phyloP scores from a whole-genome alignment of 2,888 invertebrate genomes.

The Pycnomerus fuliginosus region DNA sequence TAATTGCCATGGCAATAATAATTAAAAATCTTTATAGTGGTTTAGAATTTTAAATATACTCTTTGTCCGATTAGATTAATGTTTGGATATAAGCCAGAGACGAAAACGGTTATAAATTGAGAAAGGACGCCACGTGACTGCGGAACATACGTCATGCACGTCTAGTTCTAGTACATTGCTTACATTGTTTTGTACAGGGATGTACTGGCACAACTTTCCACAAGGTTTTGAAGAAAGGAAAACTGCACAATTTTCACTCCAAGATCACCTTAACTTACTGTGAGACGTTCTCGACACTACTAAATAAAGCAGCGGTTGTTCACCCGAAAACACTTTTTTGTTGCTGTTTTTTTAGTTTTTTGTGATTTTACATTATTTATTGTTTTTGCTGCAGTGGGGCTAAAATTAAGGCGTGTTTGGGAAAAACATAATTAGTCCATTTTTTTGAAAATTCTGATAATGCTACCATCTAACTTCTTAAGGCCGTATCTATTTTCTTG shows the following conservation, averaged over 20 bases:
- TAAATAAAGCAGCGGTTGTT: too few species aligned
- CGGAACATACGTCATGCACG: neutral
- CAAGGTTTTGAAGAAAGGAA: neutral
- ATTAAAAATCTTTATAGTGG: constrained; percentile 49
- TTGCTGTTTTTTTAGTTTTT: too few species aligned
- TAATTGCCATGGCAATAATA: too few species aligned
- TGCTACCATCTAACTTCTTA: too few species aligned
- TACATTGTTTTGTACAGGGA: constrained; percentile 32
- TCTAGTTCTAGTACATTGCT: constrained; percentile 29
- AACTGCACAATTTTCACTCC: too few species aligned
- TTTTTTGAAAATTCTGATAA: too few species aligned
- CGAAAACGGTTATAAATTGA: constrained; percentile 47
- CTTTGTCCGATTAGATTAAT: constrained; percentile 32
- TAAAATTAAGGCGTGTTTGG: too few species aligned
- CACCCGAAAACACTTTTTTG: too few species aligned
- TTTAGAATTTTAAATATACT: constrained; percentile 44
- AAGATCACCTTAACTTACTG: too few species aligned
- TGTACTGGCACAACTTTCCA: constrained; percentile 4
- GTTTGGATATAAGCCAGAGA: constrained; percentile 40
- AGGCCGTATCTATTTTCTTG: neutral
- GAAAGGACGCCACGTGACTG: constrained; percentile 26
- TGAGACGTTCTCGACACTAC: too few species aligned
- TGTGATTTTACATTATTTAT: too few species aligned
- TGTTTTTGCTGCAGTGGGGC: neutral
- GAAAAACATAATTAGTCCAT: neutral